These are phyloP conservation scores for Antigone vipio DNA, from an alignment of 2,113 vertebrate genomes.

Conservation along the genomic window DNA sequence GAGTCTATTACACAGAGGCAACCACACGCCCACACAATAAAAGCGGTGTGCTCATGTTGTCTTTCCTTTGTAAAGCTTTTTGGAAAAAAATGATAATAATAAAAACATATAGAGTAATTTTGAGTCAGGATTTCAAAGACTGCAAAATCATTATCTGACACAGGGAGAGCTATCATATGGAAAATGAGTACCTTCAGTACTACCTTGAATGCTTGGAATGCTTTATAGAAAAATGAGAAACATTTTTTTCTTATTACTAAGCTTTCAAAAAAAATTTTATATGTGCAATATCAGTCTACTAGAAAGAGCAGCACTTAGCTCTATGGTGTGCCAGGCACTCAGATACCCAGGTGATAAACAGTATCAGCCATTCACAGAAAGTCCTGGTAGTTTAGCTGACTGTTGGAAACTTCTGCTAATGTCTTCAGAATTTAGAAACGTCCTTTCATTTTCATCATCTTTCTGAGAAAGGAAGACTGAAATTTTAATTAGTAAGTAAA, in stretches of 20 bases:
- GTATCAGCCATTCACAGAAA: background rate
- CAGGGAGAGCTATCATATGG: background rate
- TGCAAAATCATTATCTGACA: slow-evolving; percentile 45
- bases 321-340: background rate
- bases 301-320: slow-evolving; percentile 5
- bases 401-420: background rate
- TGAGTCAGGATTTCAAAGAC: slow-evolving; percentile 28
- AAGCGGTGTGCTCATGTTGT: slow-evolving; percentile 6
- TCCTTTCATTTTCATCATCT: background rate
- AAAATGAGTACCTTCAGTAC: slow-evolving; percentile 30
- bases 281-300: background rate
- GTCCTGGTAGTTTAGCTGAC: background rate
- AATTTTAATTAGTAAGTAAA: slow-evolving; percentile 35
- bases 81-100: slow-evolving; percentile 49
- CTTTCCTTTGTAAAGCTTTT: slow-evolving; percentile 54
- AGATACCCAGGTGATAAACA: background rate
- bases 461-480: slow-evolving; percentile 27
- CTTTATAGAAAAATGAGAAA: slow-evolving; percentile 14
- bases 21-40: background rate
- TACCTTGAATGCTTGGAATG: slow-evolving; percentile 17
- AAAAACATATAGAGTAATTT: slow-evolving; percentile 33
- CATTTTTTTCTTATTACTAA: background rate
- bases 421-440: background rate
- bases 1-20: background rate
- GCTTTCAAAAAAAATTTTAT: background rate